Evolutionary conservation across 2,113 vertebrate species (phyloP), one percentile per base, ranked within the genome.

Genomic region (Phalacrocorax brasilianus): DNA sequence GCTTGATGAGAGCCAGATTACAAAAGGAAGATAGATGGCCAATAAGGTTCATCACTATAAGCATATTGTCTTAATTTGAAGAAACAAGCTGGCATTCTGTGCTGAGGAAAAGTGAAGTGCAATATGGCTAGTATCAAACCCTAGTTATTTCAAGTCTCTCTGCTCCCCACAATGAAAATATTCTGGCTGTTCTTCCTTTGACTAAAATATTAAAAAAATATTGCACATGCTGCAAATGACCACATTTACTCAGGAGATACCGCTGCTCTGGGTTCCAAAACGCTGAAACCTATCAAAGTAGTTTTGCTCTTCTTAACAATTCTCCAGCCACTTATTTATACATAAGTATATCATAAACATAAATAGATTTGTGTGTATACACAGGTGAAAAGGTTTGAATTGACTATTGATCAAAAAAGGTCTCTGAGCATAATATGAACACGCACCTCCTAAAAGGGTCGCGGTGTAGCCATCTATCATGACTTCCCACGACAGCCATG

Each of bases 21-120:
- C 95, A 97, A 97, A 95, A 97, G 93, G 90, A 97, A 98, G 97
- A 97, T 96, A 94, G 97, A 97, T 93, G 92, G 96, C 88, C 90
- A 94, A 86, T 91, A 94, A 68, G 76, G 88, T 95, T 97, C 97
- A 95, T 97, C 96, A 94, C 92, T 91, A 85, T 94, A 95, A 97
- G 95, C 97, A 97, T 97, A 96, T 96, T 98, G 97, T 97, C 97
- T 98, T 98, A 91, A 98, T 98, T 96, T 97, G 97, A 96, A 97
- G 97, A 89, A 97, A 96, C 91, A 96, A 89, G 94, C 94, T 97
- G 97, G 97, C 93, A 94, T 95, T 92, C 96, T 76, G 18, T 65
- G 93, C 93, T 83, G 95, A 98, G 97, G 98, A 96, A 94, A 96
- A 94, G 91, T 89, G 75, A 92, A 96, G 91, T 83, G 90, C 88